Evolutionary conservation across 2,113 vertebrate species (phyloP).

Genomic region (Ageneiosus marmoratus): DNA sequence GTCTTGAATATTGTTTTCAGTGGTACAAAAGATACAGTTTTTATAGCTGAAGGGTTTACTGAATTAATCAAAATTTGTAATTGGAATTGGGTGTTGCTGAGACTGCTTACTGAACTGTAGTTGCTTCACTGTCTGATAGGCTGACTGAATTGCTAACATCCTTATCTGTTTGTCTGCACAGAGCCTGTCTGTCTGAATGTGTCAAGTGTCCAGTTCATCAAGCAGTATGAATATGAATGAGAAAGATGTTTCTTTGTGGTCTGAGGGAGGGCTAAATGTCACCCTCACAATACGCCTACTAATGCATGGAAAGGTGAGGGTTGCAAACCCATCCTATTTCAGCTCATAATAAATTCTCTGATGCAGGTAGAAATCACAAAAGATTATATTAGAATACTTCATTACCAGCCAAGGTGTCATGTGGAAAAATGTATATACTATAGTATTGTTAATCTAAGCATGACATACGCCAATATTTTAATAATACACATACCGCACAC

Average conservation of each 20-base stretch:
- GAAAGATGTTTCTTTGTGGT: slow-evolving; percentile 75
- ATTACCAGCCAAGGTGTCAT: background rate
- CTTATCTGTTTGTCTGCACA: slow-evolving; percentile 64
- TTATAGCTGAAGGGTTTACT: slow-evolving; percentile 18
- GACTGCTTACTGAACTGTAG: slow-evolving; percentile 34
- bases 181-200: slow-evolving; percentile 66
- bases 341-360: background rate
- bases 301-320: slow-evolving; percentile 90
- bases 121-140: slow-evolving; percentile 4
- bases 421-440: background rate
- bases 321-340: slow-evolving; percentile 10
- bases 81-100: slow-evolving; percentile 21
- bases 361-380: background rate
- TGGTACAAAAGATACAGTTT: background rate
- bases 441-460: background rate
- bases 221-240: slow-evolving; percentile 68
- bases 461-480: background rate
- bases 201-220: slow-evolving; percentile 60
- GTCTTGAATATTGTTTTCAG: slow-evolving; percentile 1
- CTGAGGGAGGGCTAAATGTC: slow-evolving; percentile 84
- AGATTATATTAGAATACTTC: background rate
- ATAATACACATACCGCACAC: background rate
- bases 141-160: slow-evolving; percentile 31
- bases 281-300: slow-evolving; percentile 86
- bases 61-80: slow-evolving; percentile 34